These are phyloP conservation scores for Leucozona laternaria DNA, from an alignment of 2,888 invertebrate genomes.

Conservation along the genomic window DNA sequence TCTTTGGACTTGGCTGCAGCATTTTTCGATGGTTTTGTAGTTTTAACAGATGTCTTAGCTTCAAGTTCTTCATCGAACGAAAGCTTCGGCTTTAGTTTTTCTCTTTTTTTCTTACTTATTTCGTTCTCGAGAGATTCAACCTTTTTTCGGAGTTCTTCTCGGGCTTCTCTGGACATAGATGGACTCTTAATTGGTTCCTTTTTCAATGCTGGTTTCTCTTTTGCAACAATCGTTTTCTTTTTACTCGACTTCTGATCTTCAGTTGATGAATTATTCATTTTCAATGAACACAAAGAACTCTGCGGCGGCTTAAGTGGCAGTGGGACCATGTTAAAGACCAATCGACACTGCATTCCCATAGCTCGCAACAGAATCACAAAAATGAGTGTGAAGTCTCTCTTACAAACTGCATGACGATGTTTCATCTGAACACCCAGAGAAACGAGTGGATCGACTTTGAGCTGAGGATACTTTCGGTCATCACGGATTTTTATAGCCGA, in stretches of 20 bases:
- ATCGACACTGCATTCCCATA: constrained; percentile 91
- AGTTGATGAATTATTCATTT: constrained; percentile 81
- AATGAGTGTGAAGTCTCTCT: constrained; percentile 89
- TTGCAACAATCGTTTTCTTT: constrained; percentile 1
- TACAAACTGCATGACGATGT: constrained; percentile 86
- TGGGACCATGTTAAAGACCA: constrained; percentile 92
- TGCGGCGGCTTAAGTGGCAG: constrained; percentile 88
- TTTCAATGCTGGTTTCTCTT: constrained; percentile 27
- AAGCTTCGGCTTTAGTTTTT: constrained; percentile 35
- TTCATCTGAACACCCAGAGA: constrained; percentile 86
- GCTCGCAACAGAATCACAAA: constrained; percentile 91
- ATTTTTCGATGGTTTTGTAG: neutral
- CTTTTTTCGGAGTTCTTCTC: constrained; percentile 44
- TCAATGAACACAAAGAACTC: constrained; percentile 87
- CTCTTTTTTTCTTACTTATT: constrained; percentile 31
- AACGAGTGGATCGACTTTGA: constrained; percentile 84
- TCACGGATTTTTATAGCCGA: constrained; percentile 86
- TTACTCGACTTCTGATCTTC: neutral
- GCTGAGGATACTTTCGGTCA: constrained; percentile 85
- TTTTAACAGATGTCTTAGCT: constrained; percentile 4
- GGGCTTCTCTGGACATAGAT: constrained; percentile 78
- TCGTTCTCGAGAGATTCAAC: constrained; percentile 46
- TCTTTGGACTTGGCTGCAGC: neutral
- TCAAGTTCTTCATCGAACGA: constrained; percentile 60
- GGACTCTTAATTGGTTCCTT: constrained; percentile 41